These are phyloP conservation scores for Centrocercus urophasianus DNA, from an alignment of 2,113 vertebrate species.

Conservation along the genomic window DNA sequence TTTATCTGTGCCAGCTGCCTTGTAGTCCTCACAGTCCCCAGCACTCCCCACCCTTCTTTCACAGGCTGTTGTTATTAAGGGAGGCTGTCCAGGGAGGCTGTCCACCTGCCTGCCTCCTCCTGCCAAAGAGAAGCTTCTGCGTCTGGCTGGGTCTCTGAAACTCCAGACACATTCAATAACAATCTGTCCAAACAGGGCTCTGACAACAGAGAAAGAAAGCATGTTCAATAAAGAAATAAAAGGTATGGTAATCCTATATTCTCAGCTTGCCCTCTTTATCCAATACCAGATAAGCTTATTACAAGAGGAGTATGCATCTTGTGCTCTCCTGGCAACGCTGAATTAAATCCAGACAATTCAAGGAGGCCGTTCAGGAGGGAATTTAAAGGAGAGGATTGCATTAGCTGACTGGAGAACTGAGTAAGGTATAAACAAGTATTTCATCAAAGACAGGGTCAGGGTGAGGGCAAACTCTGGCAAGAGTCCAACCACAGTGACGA, in stretches of 20 bases:
- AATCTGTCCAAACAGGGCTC: background rate
- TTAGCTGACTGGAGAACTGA: conserved; percentile 12
- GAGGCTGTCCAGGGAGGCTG: background rate
- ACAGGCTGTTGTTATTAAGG: rapidly evolving
- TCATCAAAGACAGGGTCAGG: conserved; percentile 46
- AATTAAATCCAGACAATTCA: conserved; percentile 40
- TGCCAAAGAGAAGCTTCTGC: background rate
- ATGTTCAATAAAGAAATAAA: background rate
- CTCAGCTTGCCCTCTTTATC: conserved; percentile 18
- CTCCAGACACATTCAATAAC: background rate
- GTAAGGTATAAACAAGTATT: conserved; percentile 57
- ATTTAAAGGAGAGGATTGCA: conserved; percentile 15
- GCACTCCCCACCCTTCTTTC: background rate
- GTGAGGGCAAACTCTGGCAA: conserved; percentile 45
- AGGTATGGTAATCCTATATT: background rate
- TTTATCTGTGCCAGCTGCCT: background rate
- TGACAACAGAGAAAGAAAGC: background rate
- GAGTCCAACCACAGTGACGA: conserved; percentile 21
- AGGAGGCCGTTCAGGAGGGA: conserved; percentile 27
- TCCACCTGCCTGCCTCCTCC: background rate
- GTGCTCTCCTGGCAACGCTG: background rate
- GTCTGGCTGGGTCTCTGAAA: background rate
- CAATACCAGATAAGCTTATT: background rate
- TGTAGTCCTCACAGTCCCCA: background rate
- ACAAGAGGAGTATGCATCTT: conserved; percentile 8